Conservation (phyloP, 2,888 invertebrate genomes). For the Copidosoma aretas region DNA sequence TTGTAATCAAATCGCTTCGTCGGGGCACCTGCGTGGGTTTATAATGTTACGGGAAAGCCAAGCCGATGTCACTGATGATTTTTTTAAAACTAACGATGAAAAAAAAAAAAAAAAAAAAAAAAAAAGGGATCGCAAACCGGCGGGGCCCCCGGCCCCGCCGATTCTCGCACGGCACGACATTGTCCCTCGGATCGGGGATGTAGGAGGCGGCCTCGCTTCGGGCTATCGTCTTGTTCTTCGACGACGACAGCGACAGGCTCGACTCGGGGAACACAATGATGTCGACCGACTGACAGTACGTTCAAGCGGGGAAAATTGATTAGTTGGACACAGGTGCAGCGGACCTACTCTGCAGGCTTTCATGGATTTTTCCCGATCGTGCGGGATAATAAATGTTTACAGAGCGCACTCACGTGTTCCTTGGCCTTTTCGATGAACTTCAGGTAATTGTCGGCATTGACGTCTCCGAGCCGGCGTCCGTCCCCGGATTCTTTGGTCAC, state of each 20-base stretch:
- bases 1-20: too few species aligned
- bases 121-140: background rate
- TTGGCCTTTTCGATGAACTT: constrained; percentile 9
- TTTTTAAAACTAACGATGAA: too few species aligned
- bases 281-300: constrained; percentile 62
- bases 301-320: background rate
- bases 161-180: constrained; percentile 4
- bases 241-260: constrained; percentile 46
- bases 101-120: background rate
- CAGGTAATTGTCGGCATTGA: constrained; percentile 8
- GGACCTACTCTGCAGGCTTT: too few species aligned
- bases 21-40: too few species aligned
- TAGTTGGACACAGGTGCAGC: too few species aligned
- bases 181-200: constrained; percentile 12
- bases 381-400: too few species aligned
- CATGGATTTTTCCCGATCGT: too few species aligned
- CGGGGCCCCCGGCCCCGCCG: too few species aligned
- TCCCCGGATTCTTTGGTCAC: background rate
- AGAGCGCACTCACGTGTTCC: constrained; percentile 3
- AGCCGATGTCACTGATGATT: too few species aligned
- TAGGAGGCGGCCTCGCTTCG: constrained; percentile 4
- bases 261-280: constrained; percentile 68
- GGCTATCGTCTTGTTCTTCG: background rate
- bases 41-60: too few species aligned
- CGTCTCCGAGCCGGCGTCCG: background rate